Evolutionary conservation across 2,888 invertebrate species (phyloP).

Genomic region (Heteromurus nitidus): DNA sequence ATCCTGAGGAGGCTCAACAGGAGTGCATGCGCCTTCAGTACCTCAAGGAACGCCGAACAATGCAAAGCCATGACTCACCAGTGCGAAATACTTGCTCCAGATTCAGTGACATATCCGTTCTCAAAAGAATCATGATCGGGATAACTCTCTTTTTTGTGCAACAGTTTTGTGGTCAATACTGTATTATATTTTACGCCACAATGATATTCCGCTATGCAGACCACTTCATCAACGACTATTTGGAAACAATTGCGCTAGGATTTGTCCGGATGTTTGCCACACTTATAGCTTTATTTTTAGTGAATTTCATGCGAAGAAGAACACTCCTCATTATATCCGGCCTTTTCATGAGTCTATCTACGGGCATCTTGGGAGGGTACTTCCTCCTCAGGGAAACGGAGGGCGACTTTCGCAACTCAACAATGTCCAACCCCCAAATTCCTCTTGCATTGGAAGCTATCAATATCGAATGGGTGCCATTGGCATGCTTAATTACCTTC

Average conservation of each 20-base stretch:
- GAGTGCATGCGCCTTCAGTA: constrained; percentile 72
- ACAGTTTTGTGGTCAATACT: constrained; percentile 73
- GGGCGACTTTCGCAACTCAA: constrained; percentile 65
- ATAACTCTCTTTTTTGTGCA: constrained; percentile 69
- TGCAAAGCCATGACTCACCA: constrained; percentile 23
- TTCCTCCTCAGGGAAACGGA: constrained; percentile 69
- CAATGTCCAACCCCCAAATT: constrained; percentile 53
- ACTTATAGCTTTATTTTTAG: constrained; percentile 69
- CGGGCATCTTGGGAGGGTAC: constrained; percentile 68
- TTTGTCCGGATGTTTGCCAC: constrained; percentile 71
- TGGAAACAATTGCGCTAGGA: constrained; percentile 71
- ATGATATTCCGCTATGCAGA: constrained; percentile 72
- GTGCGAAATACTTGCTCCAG: constrained; percentile 51
- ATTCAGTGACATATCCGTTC: constrained; percentile 59
- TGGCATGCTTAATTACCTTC: constrained; percentile 68
- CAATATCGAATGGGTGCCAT: constrained; percentile 71
- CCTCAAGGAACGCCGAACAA: constrained; percentile 67
- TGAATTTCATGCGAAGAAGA: constrained; percentile 69
- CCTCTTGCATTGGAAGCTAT: constrained; percentile 33
- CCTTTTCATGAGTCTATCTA: constrained; percentile 68
- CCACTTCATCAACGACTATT: constrained; percentile 70
- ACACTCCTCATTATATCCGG: constrained; percentile 68
- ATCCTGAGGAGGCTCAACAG: constrained; percentile 70
- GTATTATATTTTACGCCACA: constrained; percentile 72
- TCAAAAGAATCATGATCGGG: constrained; percentile 68